These are phyloP conservation scores for Notolabrus celidotus DNA, from an alignment of 2,797 vertebrate species.

Conservation along the genomic window DNA sequence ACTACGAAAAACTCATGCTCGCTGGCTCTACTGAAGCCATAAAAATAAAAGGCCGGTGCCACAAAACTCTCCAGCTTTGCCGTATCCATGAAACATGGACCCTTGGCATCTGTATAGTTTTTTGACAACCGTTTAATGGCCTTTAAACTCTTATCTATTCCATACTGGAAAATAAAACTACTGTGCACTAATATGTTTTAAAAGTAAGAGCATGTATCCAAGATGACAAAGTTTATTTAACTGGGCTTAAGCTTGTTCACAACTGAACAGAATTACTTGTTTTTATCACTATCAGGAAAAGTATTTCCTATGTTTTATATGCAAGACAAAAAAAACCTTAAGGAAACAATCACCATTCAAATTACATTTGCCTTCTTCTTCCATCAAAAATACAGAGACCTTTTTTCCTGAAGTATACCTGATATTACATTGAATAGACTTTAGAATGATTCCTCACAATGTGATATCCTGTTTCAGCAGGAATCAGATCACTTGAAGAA, in stretches of 20 bases:
- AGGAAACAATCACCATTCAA: too few species aligned
- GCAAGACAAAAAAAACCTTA: too few species aligned
- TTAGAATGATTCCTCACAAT: too few species aligned
- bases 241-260: slow-evolving; percentile 22
- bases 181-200: slow-evolving; percentile 57
- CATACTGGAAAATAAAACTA: slow-evolving; percentile 69
- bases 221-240: slow-evolving; percentile 53
- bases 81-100: slow-evolving; percentile 63
- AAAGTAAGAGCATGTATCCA: slow-evolving; percentile 29
- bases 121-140: slow-evolving; percentile 44
- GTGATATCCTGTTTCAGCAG: too few species aligned
- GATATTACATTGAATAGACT: too few species aligned
- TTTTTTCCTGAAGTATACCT: too few species aligned
- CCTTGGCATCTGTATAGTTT: slow-evolving; percentile 55
- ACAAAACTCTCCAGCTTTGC: slow-evolving; percentile 55
- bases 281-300: too few species aligned
- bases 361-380: too few species aligned
- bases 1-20: slow-evolving; percentile 55
- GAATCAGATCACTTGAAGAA: too few species aligned
- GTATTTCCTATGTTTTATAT: too few species aligned
- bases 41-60: slow-evolving; percentile 64
- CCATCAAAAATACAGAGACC: too few species aligned
- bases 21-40: slow-evolving; percentile 49
- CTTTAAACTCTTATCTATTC: slow-evolving; percentile 68
- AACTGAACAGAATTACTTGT: slow-evolving; percentile 7